phyloP scores from a whole-genome alignment of 2,888 invertebrate genomes.

The Ophioninae sp. region DNA sequence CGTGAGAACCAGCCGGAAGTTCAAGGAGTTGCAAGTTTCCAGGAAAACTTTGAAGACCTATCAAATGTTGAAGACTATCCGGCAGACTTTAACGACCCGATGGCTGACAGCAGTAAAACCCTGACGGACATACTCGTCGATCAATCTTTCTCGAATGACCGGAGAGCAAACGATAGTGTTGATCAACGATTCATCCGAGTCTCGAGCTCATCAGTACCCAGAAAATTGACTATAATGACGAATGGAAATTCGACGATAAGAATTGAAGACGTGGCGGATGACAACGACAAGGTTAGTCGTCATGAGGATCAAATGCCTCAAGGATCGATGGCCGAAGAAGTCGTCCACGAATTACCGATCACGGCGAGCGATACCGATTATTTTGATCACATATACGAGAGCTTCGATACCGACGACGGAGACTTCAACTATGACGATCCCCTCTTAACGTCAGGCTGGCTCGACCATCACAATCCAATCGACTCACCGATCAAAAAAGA shows the following conservation, averaged over 20 bases:
- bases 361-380: conserved; percentile 35
- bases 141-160: background rate
- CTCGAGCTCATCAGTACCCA: conserved; percentile 14
- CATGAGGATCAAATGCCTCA: conserved; percentile 37
- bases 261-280: conserved; percentile 49
- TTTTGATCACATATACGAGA: conserved; percentile 65
- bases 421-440: conserved; percentile 62
- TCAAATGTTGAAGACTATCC: conserved; percentile 7
- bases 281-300: background rate
- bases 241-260: conserved; percentile 57
- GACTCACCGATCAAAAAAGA: conserved; percentile 49
- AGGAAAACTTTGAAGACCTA: conserved; percentile 9
- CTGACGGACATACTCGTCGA: conserved; percentile 28
- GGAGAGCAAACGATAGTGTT: background rate
- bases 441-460: conserved; percentile 19
- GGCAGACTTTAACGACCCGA: background rate
- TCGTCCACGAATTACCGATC: background rate
- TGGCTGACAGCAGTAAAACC: conserved; percentile 12
- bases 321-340: conserved; percentile 14
- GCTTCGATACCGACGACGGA: conserved; percentile 59
- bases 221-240: conserved; percentile 58
- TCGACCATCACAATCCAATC: conserved; percentile 53
- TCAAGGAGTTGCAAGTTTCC: conserved; percentile 9
- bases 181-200: background rate
- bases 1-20: conserved; percentile 40